Evolutionary conservation across 2,113 vertebrate genomes (phyloP), one percentile per base, ranked within the genome.

Genomic region (Thunnus maccoyii): DNA sequence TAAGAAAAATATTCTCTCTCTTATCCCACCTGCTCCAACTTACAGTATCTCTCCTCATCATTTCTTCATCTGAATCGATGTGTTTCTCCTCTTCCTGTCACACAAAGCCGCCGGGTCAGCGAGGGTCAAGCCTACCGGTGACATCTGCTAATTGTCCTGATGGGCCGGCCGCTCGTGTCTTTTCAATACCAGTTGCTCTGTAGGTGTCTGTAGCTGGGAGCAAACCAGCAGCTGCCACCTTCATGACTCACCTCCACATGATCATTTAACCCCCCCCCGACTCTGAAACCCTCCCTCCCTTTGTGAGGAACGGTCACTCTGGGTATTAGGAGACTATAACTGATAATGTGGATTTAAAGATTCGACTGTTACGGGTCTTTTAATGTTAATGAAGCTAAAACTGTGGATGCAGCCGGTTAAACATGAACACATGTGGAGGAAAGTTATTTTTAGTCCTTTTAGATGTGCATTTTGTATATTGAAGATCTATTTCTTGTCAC

Each of bases 141-240:
- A 93, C 94, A 95, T 94, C 94, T 95, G 94, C 94, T 95, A 94
- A 94, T 95, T 95, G 93, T 94, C 93, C 90, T 72, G 88, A 79
- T 86, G 94, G 87, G 86, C 90, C 27, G 90, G 86, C 89, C 82
- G 78, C 86, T 88, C 60, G 48, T 16, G 18, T 57, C 75, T 56
- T 20, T 14, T 88, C 85, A 89, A 92, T 89, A 78, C 85, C 82
- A 69, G 82, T 12, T 6, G n/a, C 89, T 90, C 90, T 70, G 88
- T 86, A 62, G 90, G 80, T 72, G 84, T 63, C 83, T 80, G 85
- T 62, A 56, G 64, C 84, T 80, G 77, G 63, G 70, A 75, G 75
- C 55, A 54, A 32, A n/a, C 70, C 47, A 89, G 78, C 93, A 93
- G 85, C 92, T 93, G 54, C 54, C 91, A 65, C 84, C 86, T 86